phyloP scores from a whole-genome alignment of 2,113 vertebrate species.

The Collichthys lucidus region DNA sequence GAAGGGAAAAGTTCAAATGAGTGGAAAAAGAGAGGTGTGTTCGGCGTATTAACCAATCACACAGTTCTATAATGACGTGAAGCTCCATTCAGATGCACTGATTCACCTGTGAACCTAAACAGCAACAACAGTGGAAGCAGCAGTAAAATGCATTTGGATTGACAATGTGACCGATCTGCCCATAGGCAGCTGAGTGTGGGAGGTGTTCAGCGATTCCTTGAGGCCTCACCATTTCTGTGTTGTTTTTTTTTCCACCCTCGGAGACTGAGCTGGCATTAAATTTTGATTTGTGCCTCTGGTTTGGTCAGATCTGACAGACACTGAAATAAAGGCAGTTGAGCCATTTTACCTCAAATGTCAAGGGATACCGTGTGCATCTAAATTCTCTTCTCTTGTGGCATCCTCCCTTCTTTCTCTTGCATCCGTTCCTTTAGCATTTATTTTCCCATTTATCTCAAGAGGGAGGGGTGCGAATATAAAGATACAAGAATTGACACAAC shows the following conservation, averaged over 20 bases:
- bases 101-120: slow-evolving; percentile 8
- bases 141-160: slow-evolving; percentile 13
- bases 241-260: slow-evolving; percentile 26
- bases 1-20: slow-evolving; percentile 12
- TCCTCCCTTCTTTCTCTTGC: neutral
- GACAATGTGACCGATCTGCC: slow-evolving; percentile 46
- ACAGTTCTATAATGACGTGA: slow-evolving; percentile 3
- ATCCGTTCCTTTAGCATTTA: neutral
- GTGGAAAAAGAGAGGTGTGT: neutral
- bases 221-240: slow-evolving; percentile 12
- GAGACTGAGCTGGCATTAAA: slow-evolving; percentile 59
- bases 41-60: neutral
- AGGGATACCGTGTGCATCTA: slow-evolving; percentile 14
- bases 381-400: neutral
- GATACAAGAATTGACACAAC: neutral
- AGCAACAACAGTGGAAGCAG: neutral
- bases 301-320: slow-evolving; percentile 12
- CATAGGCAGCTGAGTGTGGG: slow-evolving; percentile 23
- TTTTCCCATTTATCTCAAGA: neutral
- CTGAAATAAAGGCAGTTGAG: slow-evolving; percentile 22
- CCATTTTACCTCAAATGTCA: slow-evolving; percentile 54
- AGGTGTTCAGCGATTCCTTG: slow-evolving; percentile 29
- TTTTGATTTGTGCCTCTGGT: slow-evolving; percentile 50
- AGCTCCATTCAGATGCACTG: neutral
- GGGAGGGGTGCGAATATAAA: neutral